These are phyloP conservation scores for Torymus texanus DNA, from an alignment of 2,888 invertebrate genomes.

Conservation along the genomic window DNA sequence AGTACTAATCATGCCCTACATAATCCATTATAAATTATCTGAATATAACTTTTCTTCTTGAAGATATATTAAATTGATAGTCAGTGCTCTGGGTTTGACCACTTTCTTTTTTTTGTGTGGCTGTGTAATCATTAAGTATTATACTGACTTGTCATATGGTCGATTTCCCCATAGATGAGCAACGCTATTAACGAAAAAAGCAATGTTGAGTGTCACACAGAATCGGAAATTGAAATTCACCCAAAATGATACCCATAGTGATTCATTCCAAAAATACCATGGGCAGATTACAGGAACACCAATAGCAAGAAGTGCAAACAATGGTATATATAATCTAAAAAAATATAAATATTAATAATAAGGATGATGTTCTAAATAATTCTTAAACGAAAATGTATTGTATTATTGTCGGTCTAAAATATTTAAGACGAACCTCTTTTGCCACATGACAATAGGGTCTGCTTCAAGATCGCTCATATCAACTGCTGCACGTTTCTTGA, in stretches of 20 bases:
- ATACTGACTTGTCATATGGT: constrained; percentile 89
- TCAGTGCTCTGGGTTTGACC: no score
- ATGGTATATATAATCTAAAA: constrained; percentile 79
- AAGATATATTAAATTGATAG: no score
- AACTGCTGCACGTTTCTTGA: constrained; percentile 81
- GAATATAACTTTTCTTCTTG: no score
- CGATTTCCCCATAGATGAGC: constrained; percentile 95
- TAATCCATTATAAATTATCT: no score
- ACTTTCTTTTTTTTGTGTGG: no score
- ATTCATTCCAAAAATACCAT: constrained; percentile 89
- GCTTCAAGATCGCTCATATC: constrained; percentile 84
- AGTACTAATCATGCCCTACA: no score
- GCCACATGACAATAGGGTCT: constrained; percentile 86
- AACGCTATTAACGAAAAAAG: constrained; percentile 95
- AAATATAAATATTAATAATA: no score
- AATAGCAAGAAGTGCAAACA: constrained; percentile 83
- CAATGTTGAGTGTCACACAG: constrained; percentile 90
- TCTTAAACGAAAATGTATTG: no score
- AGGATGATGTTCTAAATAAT: no score
- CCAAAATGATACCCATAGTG: constrained; percentile 86
- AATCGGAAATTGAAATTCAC: constrained; percentile 90
- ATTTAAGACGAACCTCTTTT: constrained; percentile 78
- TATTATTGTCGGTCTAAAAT: no score
- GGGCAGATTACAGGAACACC: constrained; percentile 86
- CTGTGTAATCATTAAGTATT: not conserved